Evolutionary conservation across 2,888 invertebrate species (phyloP).

Genomic region (Drosophila limbata): DNA sequence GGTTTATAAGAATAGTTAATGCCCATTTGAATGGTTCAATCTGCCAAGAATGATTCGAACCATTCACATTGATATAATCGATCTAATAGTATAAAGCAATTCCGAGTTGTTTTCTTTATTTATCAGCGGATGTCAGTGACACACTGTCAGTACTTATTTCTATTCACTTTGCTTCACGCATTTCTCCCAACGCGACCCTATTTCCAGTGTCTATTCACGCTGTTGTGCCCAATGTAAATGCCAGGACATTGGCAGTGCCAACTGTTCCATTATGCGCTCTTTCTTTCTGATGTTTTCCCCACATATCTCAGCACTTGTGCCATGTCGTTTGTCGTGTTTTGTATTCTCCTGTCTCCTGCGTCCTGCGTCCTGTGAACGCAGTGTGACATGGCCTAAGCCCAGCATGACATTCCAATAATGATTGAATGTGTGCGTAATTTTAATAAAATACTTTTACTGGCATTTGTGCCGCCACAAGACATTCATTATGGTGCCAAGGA

Average conservation of each 20-base stretch:
- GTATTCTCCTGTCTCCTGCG: conserved; percentile 10
- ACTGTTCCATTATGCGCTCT: conserved; percentile 43
- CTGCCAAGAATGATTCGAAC: conserved; percentile 21
- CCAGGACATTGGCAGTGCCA: conserved; percentile 43
- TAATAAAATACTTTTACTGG: conserved; percentile 81
- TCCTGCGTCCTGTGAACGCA: conserved; percentile 20
- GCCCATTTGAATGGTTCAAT: conserved; percentile 20
- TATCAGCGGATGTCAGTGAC: conserved; percentile 31
- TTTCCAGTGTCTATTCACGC: conserved; percentile 13
- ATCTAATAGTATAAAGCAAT: conserved; percentile 26
- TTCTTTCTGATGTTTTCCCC: conserved; percentile 35
- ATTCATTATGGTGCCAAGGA: conserved; percentile 43
- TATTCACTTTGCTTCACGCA: conserved; percentile 17
- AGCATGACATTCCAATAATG: conserved; percentile 78
- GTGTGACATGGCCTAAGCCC: conserved; percentile 41
- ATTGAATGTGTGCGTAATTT: conserved; percentile 81
- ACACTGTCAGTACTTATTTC: conserved; percentile 26
- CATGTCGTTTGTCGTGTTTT: conserved; percentile 22
- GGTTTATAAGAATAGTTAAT: not conserved
- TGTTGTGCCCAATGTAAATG: conserved; percentile 47
- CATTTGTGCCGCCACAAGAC: conserved; percentile 68
- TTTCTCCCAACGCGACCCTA: not conserved
- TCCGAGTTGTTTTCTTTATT: conserved; percentile 20
- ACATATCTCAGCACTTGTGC: conserved; percentile 47
- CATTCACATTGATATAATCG: conserved; percentile 28